These are phyloP conservation scores for Pangasianodon hypophthalmus DNA, from an alignment of 2,113 vertebrate genomes.

Conservation along the genomic window DNA sequence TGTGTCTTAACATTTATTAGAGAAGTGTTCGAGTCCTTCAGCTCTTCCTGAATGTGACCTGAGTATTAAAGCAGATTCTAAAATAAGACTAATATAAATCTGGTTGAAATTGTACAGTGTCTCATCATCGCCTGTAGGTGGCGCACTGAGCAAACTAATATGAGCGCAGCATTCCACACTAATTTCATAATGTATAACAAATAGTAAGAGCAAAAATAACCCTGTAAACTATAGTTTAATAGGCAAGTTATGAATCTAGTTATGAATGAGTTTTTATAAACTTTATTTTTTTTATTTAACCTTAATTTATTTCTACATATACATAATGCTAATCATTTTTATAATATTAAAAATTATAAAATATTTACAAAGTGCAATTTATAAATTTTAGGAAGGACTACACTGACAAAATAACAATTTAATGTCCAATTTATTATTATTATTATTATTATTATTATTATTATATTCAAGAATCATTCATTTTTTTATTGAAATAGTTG, in stretches of 20 bases:
- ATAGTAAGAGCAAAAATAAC: background rate
- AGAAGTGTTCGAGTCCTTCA: background rate
- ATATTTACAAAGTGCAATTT: background rate
- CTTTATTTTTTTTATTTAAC: background rate
- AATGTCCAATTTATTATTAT: background rate
- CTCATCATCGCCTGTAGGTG: conserved; percentile 7
- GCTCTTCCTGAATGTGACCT: background rate
- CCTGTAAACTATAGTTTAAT: background rate
- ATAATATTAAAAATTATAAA: background rate
- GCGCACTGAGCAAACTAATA: background rate
- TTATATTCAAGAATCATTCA: background rate
- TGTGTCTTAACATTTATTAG: background rate
- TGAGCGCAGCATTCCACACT: background rate
- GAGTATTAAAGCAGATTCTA: background rate
- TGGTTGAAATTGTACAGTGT: background rate
- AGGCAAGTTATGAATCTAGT: background rate
- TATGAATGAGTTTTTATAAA: too few species aligned
- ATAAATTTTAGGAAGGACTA: background rate
- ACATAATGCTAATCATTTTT: background rate
- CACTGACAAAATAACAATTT: background rate
- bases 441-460: background rate
- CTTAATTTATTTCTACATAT: background rate
- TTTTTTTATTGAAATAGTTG: background rate
- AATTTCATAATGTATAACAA: too few species aligned
- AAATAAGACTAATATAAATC: background rate